These are phyloP conservation scores for Naso thynnoides DNA, from an alignment of 2,797 vertebrate genomes.

Conservation along the genomic window DNA sequence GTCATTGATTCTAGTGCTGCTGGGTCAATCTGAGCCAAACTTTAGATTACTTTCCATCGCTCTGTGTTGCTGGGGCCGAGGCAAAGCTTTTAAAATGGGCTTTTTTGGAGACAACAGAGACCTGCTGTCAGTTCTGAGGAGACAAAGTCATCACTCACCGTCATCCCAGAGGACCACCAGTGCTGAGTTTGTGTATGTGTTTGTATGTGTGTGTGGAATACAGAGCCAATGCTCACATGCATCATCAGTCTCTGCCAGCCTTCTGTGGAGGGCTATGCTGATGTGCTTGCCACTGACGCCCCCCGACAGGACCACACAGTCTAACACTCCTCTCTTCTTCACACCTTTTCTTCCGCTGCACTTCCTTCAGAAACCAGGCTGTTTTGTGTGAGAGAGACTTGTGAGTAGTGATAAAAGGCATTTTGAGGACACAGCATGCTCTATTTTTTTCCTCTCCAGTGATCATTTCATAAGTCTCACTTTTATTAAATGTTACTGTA, in stretches of 20 bases:
- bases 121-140: conserved; percentile 64
- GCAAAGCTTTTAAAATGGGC: conserved; percentile 58
- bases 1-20: conserved; percentile 53
- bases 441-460: not conserved
- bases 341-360: conserved; percentile 37
- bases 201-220: conserved; percentile 21
- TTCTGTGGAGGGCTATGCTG: conserved; percentile 47
- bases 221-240: conserved; percentile 46
- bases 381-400: conserved; percentile 22
- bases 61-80: conserved; percentile 45
- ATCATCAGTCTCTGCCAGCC: conserved; percentile 66
- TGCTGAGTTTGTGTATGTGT: conserved; percentile 9
- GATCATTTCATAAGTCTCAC: not conserved
- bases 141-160: conserved; percentile 69
- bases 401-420: conserved; percentile 1
- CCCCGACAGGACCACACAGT: conserved; percentile 42
- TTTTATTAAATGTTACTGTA: not conserved
- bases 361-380: conserved; percentile 27
- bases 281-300: conserved; percentile 44
- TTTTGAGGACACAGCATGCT: conserved; percentile 10
- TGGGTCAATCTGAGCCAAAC: conserved; percentile 62
- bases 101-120: conserved; percentile 53
- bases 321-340: conserved; percentile 37
- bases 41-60: conserved; percentile 70
- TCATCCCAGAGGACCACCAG: conserved; percentile 41